phyloP scores from a whole-genome alignment of 2,113 vertebrate genomes.

The Lophochroa leadbeateri region DNA sequence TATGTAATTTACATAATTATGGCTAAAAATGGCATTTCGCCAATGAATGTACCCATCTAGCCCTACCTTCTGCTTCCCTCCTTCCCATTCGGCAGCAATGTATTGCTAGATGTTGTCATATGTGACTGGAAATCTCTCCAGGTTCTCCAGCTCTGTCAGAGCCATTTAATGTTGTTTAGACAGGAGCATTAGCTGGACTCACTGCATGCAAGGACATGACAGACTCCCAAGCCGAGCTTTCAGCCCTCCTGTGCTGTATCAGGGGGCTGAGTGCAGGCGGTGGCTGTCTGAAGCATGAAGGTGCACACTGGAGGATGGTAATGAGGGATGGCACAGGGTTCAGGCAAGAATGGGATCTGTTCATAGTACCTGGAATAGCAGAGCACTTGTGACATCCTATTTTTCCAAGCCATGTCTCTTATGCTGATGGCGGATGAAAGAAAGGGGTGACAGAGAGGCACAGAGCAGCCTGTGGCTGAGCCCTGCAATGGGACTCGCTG shows the following conservation, averaged over 20 bases:
- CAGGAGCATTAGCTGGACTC: not conserved
- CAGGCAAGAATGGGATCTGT: not conserved
- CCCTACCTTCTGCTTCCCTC: constrained; percentile 11
- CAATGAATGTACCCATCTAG: constrained; percentile 25
- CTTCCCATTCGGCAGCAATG: not conserved
- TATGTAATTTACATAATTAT: constrained; percentile 75
- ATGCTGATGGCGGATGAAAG: not conserved
- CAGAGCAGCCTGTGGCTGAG: not conserved
- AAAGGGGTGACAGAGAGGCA: not conserved
- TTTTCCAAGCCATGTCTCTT: not conserved
- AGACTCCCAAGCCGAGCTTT: not conserved
- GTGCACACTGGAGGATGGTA: not conserved
- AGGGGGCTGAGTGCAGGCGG: not conserved
- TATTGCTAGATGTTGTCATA: not conserved
- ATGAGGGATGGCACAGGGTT: not conserved
- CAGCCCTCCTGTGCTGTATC: accelerated
- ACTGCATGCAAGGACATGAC: not conserved
- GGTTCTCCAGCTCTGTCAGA: not conserved
- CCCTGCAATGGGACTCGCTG: not conserved
- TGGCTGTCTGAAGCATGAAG: not conserved
- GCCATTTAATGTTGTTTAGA: not conserved
- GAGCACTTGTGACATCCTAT: not conserved
- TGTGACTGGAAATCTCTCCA: constrained; percentile 36
- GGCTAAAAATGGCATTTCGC: constrained; percentile 71
- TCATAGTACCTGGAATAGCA: not conserved